Conservation (phyloP, 2,888 invertebrate genomes). For the Lottia gigantea region DNA sequence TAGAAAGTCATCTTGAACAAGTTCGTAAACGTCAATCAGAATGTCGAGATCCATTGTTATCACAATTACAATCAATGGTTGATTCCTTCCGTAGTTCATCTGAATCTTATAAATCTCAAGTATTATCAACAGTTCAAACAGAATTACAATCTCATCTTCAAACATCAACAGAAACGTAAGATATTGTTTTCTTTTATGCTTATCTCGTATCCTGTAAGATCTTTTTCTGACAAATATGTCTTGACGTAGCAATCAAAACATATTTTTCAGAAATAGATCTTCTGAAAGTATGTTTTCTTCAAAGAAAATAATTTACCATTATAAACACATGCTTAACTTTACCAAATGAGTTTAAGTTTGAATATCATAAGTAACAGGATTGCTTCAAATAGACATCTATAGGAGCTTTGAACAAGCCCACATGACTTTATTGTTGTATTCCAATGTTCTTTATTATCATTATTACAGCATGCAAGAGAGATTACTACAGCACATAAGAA, state of each 20-base stretch:
- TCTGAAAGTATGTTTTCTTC: no score
- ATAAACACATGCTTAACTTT: no score
- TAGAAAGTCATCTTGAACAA: slow-evolving; percentile 58
- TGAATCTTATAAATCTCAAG: slow-evolving; percentile 46
- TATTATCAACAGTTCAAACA: slow-evolving; percentile 46
- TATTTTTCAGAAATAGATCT: no score
- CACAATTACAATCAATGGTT: slow-evolving; percentile 51
- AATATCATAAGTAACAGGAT: background rate
- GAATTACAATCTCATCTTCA: slow-evolving; percentile 48
- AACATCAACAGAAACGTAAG: slow-evolving; percentile 43
- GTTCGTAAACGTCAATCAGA: slow-evolving; percentile 53
- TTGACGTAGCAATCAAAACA: no score
- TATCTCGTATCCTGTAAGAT: no score
- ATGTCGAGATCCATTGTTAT: slow-evolving; percentile 55
- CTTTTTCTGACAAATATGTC: no score
- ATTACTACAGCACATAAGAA: slow-evolving; percentile 57
- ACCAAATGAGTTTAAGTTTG: no score
- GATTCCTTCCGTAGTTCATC: slow-evolving; percentile 52
- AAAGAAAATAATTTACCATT: no score
- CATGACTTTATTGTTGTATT: background rate
- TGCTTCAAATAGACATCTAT: background rate
- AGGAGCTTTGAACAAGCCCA: no score
- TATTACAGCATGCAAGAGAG: slow-evolving; percentile 62
- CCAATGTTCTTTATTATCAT: no score
- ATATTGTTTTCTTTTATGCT: background rate